These are phyloP conservation scores for Syrrhaptes paradoxus DNA, from an alignment of 2,113 vertebrate genomes.

Conservation along the genomic window DNA sequence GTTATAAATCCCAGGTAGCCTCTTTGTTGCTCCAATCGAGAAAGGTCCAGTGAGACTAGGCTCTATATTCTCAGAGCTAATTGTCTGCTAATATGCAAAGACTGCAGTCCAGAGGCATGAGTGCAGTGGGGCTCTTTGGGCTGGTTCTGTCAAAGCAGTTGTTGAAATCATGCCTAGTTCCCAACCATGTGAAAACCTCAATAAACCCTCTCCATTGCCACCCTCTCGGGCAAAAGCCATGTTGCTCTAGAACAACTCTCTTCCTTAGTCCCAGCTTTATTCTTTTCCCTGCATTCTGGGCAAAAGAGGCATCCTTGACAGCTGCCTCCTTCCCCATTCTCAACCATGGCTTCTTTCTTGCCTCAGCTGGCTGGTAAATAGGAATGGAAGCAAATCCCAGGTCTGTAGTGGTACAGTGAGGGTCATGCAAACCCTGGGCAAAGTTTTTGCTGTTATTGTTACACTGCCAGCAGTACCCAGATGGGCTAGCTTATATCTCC, in stretches of 20 bases:
- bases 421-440: neutral
- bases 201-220: neutral
- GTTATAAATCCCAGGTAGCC: neutral
- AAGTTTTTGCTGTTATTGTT: conserved; percentile 1
- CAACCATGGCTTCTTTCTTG: neutral
- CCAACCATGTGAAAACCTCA: neutral
- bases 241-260: neutral
- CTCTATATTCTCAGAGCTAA: neutral
- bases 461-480: neutral
- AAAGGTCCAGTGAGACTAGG: neutral
- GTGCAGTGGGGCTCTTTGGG: neutral
- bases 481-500: neutral
- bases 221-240: neutral
- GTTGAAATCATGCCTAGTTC: neutral
- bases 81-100: neutral
- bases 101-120: neutral
- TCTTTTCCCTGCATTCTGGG: neutral
- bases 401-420: neutral
- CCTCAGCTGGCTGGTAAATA: neutral
- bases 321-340: neutral
- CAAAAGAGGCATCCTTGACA: neutral
- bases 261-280: neutral
- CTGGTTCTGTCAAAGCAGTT: neutral
- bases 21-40: neutral
- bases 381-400: neutral